phyloP scores from a whole-genome alignment of 1,140 invertebrate species.

The Pachypsylla venusta region DNA sequence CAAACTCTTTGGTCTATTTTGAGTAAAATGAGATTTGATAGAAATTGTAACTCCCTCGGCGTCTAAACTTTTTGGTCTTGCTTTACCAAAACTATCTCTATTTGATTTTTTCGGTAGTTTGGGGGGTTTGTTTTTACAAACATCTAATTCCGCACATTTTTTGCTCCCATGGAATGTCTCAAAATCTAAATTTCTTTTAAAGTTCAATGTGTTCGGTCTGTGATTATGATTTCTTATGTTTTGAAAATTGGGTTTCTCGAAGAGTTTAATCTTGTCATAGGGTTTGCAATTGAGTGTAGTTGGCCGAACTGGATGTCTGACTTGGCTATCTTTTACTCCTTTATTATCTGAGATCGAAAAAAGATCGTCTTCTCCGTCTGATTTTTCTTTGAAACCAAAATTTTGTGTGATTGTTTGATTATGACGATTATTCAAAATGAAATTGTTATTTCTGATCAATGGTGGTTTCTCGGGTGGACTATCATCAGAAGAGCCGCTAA shows the following conservation, averaged over 20 bases:
- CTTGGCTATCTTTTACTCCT: too few relatives aligned
- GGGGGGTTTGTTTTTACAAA: neutral
- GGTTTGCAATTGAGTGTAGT: neutral
- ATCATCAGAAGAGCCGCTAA: too few relatives aligned
- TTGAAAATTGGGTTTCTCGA: neutral
- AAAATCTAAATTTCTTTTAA: neutral
- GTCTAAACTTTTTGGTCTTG: neutral
- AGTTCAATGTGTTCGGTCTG: neutral
- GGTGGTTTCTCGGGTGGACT: neutral
- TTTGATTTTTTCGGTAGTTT: neutral
- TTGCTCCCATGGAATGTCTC: neutral
- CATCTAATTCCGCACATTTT: too few relatives aligned
- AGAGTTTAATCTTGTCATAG: neutral
- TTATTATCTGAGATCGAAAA: too few relatives aligned
- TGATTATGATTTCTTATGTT: neutral
- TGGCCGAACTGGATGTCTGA: neutral
- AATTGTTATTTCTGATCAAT: neutral
- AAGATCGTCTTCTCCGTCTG: neutral
- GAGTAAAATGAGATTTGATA: neutral
- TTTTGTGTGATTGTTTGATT: neutral
- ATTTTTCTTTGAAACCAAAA: neutral
- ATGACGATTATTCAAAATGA: too few relatives aligned
- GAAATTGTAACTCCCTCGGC: neutral
- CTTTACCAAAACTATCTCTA: neutral
- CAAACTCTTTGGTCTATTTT: conserved; percentile 4